Evolutionary conservation across 1,140 invertebrate species (phyloP).

Genomic region (Sweltsa coloradensis): DNA sequence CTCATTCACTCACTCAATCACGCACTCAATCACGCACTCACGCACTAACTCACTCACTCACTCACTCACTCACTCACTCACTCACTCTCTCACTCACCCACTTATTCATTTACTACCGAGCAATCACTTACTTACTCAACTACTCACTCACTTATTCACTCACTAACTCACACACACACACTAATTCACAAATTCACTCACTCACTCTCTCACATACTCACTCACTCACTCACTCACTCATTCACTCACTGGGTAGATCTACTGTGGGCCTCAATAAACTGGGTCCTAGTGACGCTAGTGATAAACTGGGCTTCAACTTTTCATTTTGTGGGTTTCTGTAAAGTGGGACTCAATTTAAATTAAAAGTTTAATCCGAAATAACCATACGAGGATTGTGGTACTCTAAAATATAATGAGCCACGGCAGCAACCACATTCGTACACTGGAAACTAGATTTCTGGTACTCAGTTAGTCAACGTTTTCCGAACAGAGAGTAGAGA

Average conservation of each 20-base stretch:
- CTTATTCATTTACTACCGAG: conserved; percentile 14
- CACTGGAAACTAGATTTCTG: no score
- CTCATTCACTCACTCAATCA: conserved; percentile 13
- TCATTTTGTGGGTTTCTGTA: no score
- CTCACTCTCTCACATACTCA: conserved; percentile 18
- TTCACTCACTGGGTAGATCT: conserved; percentile 4
- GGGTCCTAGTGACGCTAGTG: no score
- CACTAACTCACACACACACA: conserved; percentile 18
- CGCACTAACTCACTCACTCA: conserved; percentile 11
- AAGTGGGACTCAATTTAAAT: no score
- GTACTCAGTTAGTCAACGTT: no score
- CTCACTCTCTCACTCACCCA: conserved; percentile 15
- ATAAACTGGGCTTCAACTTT: no score
- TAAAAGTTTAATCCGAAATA: no score
- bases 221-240: conserved; percentile 17
- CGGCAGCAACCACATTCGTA: no score
- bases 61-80: conserved; percentile 15
- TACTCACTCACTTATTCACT: conserved; percentile 14
- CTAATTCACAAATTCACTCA: conserved; percentile 19
- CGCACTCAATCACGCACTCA: conserved; percentile 17
- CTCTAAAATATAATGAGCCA: no score
- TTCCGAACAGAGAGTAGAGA: no score
- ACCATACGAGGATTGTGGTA: no score
- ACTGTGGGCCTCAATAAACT: not conserved
- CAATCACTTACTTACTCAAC: conserved; percentile 11